phyloP scores from a whole-genome alignment of 2,113 vertebrate species.

The Thinocorus orbignyianus region DNA sequence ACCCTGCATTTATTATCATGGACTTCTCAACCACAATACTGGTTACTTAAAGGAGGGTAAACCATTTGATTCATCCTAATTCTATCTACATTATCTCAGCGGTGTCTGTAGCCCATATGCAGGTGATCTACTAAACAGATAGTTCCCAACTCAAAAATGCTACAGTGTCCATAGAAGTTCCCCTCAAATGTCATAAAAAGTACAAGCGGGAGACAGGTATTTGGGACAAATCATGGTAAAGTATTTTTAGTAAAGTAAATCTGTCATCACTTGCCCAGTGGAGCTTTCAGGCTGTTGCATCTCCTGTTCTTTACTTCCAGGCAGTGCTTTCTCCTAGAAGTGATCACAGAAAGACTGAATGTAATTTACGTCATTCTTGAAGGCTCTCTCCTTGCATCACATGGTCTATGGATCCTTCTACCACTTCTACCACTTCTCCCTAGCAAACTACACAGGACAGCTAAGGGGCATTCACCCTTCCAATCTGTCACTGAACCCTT shows the following conservation, averaged over 20 bases:
- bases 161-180: not conserved
- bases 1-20: not conserved
- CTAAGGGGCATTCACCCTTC: not conserved
- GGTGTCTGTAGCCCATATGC: not conserved
- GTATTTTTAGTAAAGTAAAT: not conserved
- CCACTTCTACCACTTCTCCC: not conserved
- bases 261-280: not conserved
- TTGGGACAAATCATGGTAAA: not conserved
- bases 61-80: not conserved
- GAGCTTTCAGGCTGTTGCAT: not conserved
- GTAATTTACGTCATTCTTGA: not conserved
- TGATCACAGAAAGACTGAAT: not conserved
- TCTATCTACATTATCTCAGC: not conserved
- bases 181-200: not conserved
- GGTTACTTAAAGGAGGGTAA: not conserved
- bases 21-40: not conserved
- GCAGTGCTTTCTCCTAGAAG: not conserved
- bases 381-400: not conserved
- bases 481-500: not conserved
- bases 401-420: accelerated
- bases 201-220: not conserved
- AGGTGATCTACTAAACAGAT: not conserved
- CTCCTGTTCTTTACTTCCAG: not conserved
- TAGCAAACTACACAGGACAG: not conserved
- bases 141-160: not conserved